Percentiles rank a stretch among this genome's conserved stretches.
phyloP scores from a whole-genome alignment of 2,113 vertebrate species.

The Corythoichthys intestinalis region DNA sequence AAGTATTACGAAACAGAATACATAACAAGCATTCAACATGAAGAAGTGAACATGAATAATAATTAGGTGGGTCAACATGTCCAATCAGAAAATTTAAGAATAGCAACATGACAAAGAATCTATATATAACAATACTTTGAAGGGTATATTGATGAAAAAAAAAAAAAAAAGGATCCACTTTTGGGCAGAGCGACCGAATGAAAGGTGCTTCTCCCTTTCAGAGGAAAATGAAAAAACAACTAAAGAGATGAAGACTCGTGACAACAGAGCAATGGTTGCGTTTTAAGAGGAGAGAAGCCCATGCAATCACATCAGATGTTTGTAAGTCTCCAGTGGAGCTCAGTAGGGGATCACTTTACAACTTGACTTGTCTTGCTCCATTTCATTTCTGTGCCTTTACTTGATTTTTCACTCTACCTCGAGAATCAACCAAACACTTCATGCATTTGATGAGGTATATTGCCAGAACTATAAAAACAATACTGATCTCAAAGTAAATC shows the following conservation, averaged over 20 bases:
- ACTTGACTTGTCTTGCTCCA: slow-evolving; percentile 26
- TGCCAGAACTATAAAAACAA: slow-evolving; percentile 16
- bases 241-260: slow-evolving; percentile 18
- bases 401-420: slow-evolving; percentile 45
- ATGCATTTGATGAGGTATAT: slow-evolving; percentile 38
- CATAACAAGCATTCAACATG: not conserved
- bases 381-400: slow-evolving; percentile 37
- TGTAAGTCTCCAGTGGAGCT: slow-evolving; percentile 49
- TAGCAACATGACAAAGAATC: not conserved
- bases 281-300: slow-evolving; percentile 46
- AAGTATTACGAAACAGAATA: not conserved
- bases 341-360: slow-evolving; percentile 34
- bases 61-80: not conserved
- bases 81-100: not conserved
- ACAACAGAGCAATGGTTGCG: slow-evolving; percentile 38
- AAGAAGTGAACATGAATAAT: not conserved
- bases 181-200: slow-evolving; percentile 6
- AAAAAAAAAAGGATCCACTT: not conserved
- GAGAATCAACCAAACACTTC: slow-evolving; percentile 38
- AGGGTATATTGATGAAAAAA: not conserved
- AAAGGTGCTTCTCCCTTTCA: slow-evolving; percentile 24
- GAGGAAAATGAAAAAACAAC: slow-evolving; percentile 13
- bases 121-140: not conserved
- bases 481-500: slow-evolving; percentile 8
- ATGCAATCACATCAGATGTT: slow-evolving; percentile 41